Percentiles rank a stretch among this genome's conserved stretches.
These are phyloP conservation scores for Melangyna quadrimaculata DNA, from an alignment of 2,888 invertebrate genomes.

Conservation along the genomic window DNA sequence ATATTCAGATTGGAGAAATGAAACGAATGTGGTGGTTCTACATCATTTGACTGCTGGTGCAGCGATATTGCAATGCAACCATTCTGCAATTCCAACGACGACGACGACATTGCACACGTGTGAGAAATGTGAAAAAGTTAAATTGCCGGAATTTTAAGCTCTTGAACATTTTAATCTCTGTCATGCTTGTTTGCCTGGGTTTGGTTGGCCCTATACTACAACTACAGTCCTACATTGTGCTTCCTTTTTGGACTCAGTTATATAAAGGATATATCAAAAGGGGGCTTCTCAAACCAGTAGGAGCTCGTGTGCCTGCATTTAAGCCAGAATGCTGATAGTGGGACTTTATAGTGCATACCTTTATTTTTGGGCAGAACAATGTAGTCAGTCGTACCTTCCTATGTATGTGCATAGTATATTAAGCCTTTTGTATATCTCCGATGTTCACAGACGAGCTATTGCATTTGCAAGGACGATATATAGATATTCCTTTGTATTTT, in stretches of 20 bases:
- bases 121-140: slow-evolving; percentile 70
- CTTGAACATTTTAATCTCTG: slow-evolving; percentile 69
- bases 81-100: not conserved
- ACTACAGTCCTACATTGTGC: not conserved
- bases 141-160: slow-evolving; percentile 71
- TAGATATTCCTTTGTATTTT: not conserved
- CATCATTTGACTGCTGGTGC: slow-evolving; percentile 67
- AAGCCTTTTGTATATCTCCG: slow-evolving; percentile 49
- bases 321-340: slow-evolving; percentile 23
- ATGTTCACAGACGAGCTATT: slow-evolving; percentile 64
- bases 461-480: slow-evolving; percentile 51
- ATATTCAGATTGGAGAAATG: not conserved
- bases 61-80: slow-evolving; percentile 59
- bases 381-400: not conserved
- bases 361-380: slow-evolving; percentile 29
- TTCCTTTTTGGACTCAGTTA: not conserved
- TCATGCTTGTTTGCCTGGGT: slow-evolving; percentile 64
- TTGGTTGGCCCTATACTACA: slow-evolving; percentile 14
- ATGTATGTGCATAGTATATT: not conserved
- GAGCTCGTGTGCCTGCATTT: not conserved
- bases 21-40: slow-evolving; percentile 43
- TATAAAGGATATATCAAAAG: not conserved
- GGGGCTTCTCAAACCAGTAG: not conserved
- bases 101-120: slow-evolving; percentile 50
- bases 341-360: slow-evolving; percentile 18